Evolutionary conservation across 2,797 vertebrate species (phyloP).

Genomic region (Limnodromus scolopaceus): DNA sequence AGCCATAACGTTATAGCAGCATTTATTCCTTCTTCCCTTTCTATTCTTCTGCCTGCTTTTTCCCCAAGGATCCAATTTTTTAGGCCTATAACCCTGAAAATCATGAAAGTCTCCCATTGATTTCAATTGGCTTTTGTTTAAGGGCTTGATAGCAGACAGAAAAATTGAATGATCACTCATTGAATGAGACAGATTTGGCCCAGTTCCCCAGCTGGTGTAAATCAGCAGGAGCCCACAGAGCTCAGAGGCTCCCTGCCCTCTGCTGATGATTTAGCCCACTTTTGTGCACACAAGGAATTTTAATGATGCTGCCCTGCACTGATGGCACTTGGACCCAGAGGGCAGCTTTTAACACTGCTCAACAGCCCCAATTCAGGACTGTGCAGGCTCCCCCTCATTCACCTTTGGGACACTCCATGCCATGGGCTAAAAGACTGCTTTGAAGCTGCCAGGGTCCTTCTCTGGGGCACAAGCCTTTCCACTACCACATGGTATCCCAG

Average conservation of each 20-base stretch:
- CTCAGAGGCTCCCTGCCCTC: conserved; percentile 14
- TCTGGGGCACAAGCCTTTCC: neutral
- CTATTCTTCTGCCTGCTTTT: conserved; percentile 31
- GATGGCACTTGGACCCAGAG: accelerated
- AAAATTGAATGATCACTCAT: conserved; percentile 58
- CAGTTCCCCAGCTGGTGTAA: conserved; percentile 38
- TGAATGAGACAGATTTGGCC: conserved; percentile 48
- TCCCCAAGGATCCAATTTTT: conserved; percentile 46
- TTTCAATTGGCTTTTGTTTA: conserved; percentile 65
- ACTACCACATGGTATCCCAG: neutral
- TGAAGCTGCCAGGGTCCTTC: neutral
- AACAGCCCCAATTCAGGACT: neutral
- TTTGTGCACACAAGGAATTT: neutral
- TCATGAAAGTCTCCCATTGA: conserved; percentile 50
- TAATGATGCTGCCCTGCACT: neutral
- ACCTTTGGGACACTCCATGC: accelerated
- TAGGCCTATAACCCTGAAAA: conserved; percentile 63
- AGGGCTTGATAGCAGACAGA: conserved; percentile 48
- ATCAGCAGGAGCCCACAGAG: neutral
- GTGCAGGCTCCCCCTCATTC: neutral
- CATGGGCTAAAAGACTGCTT: neutral
- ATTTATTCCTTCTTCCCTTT: conserved; percentile 14
- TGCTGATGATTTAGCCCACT: conserved; percentile 17
- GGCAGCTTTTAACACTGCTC: neutral
- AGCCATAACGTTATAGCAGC: conserved; percentile 29